Evolutionary conservation across 2,888 invertebrate genomes (phyloP).

Genomic region (Noctuana brunneofusca): DNA sequence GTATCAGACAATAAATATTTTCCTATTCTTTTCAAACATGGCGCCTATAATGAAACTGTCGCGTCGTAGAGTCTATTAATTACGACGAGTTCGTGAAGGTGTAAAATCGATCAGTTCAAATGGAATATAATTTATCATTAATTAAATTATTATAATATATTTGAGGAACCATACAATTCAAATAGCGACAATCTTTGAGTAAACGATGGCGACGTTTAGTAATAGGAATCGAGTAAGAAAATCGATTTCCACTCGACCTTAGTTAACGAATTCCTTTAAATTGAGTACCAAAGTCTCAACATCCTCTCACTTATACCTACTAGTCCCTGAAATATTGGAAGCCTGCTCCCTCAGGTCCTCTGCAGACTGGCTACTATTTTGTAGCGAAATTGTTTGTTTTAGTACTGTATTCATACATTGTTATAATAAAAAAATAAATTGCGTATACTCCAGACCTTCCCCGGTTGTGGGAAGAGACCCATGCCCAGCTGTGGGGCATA

Average conservation of each 20-base stretch:
- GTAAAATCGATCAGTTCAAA: no score
- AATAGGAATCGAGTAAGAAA: conserved; percentile 20
- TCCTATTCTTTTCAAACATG: background rate
- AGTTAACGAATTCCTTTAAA: conserved; percentile 25
- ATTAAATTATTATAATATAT: no score
- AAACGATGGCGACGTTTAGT: conserved; percentile 1
- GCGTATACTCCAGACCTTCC: no score
- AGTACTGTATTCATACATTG: background rate
- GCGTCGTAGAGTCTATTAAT: no score
- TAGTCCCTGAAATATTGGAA: conserved; percentile 46
- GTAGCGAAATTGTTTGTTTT: background rate
- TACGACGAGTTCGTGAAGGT: no score
- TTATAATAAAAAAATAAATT: no score
- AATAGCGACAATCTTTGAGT: background rate
- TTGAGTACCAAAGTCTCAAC: conserved; percentile 31
- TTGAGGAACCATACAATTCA: conserved; percentile 6
- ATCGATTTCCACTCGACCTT: conserved; percentile 24
- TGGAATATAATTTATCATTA: no score
- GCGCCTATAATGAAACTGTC: background rate
- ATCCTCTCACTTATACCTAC: conserved; percentile 44
- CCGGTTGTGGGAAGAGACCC: no score
- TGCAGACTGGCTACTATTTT: conserved; percentile 12
- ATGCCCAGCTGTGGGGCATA: no score
- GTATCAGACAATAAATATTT: background rate
- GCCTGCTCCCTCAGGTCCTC: conserved; percentile 4